These are phyloP conservation scores for Heterochromis multidens DNA, from an alignment of 2,113 vertebrate genomes.

Conservation along the genomic window DNA sequence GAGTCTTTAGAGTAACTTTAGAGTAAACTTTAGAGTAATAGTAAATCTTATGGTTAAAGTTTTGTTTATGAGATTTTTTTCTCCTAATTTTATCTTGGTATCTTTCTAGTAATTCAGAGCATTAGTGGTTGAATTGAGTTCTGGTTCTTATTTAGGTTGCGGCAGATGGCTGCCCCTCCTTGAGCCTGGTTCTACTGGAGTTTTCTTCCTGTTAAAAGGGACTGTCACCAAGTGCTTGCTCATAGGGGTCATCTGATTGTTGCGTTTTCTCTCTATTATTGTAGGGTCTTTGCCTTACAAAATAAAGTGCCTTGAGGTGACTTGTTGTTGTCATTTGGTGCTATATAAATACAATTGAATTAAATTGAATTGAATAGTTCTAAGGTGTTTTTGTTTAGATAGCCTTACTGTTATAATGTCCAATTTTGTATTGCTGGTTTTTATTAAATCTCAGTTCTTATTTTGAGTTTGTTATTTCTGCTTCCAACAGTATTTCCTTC, in stretches of 20 bases:
- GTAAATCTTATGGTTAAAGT: too few relatives aligned
- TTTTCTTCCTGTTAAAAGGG: neutral
- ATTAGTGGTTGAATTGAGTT: neutral
- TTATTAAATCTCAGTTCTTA: neutral
- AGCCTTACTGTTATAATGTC: too few relatives aligned
- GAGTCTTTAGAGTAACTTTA: too few relatives aligned
- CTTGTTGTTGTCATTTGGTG: rapidly evolving
- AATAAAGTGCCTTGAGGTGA: neutral
- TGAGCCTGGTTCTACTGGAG: neutral
- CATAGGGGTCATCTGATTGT: neutral
- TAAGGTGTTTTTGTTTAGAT: neutral
- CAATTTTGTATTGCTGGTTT: neutral
- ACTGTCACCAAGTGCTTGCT: neutral
- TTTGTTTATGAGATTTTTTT: too few relatives aligned
- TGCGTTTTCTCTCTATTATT: neutral
- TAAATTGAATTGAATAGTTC: neutral
- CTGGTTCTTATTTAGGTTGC: neutral
- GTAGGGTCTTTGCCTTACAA: neutral
- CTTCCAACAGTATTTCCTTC: too few relatives aligned
- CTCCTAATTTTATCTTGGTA: neutral
- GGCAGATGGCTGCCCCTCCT: neutral
- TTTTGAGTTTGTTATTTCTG: too few relatives aligned
- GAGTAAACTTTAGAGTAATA: too few relatives aligned
- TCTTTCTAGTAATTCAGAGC: neutral
- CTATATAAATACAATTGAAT: neutral